Evolutionary conservation across 2,797 vertebrate species (phyloP), one percentile per base, ranked within the genome.

Genomic region (Sebastes baramenuke): DNA sequence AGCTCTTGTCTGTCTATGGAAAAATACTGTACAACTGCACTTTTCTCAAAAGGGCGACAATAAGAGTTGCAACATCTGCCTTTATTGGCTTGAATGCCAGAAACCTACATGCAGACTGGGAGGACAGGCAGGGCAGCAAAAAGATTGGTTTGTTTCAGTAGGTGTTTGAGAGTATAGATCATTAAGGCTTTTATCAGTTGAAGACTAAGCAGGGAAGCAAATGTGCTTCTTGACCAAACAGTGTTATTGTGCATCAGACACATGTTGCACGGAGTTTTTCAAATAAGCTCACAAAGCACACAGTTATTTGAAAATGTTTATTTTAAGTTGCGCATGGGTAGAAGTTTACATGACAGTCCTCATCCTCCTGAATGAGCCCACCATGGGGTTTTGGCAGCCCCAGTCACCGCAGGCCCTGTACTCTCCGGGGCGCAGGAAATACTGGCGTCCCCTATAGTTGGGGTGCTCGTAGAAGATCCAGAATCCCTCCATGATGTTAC

Each of bases 401-500:
- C 95, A 96, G 66, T 97, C 95, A 0, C 90, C 85, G 30, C 92
- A 96, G 85, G 87, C 87, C 85, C 93, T 92, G 91, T 96, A 96
- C 83, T 95, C 92, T 65, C 95, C 96, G 0, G 95, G 94, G 52
- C 94, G 87, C 89, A 96, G 84, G 94, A 96, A 94, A 75, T 94
- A 96, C 90, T 96, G 95, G 52, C 95, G 94, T 29, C 96, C 95
- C 81, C 92, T 95, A 92, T 95, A 96, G 94, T 96, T 92, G 9
- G 96, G 94, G 72, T 96, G 95, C 93, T 96, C 96, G 4, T 96
- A 96, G 93, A 96, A 95, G 91, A 93, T 87, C 96, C 95, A 96
- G 94, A 79, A 96, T 22, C 95, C 95, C 79, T 95, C 95, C 90
- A 91, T 89, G 77, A 96, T 78, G 72, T 96, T 93, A 87, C 92